Evolutionary conservation across 2,888 invertebrate genomes (phyloP), one percentile per base, ranked within the genome.

Genomic region (Ichneumoninae sp.): DNA sequence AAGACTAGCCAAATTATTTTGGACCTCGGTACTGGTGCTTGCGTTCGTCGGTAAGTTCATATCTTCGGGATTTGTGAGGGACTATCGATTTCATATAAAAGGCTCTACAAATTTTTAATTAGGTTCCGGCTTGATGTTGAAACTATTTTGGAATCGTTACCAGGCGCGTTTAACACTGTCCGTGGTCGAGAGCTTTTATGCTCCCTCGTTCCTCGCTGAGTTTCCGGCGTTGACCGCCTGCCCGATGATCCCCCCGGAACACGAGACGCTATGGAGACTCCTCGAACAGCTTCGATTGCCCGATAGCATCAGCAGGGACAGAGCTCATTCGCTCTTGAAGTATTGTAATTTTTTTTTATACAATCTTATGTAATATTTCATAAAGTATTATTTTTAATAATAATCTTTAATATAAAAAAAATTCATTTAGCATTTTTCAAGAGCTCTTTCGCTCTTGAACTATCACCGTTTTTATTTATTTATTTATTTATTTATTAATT

Each of bases 131-230:
- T 4, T 71, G 36, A 77, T 69, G 77, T 4, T 60, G 30, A 57
- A 77, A 60, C 47, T 44, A 68, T 77, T 77, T 69, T 69, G 77
- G 77, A 60, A 47, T 47, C 69, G 77, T 68, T 77, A 77, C 30
- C 57, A 47, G 13, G 47, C 68, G 8, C 69, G 44, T 60, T 69
- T 57, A 4, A 57, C 44, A 19, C 13, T 69, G 26, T 57, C 77
- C 33, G 47, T 33, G 54, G 40, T 77, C n/a, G 68, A 69, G 6
- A 44, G 44, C 57, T 77, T 77, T 22, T 57, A 77, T 13, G 26
- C 36, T 0, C 69, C 77, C 3, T 60, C 69, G 30, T 47, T 77
- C 1, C 33, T 60, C n/a, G 30, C 77, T n/a, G 8, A 4, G 22
- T 77, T 69, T 57, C 69, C 77, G 13, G 77, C 69, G 22, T 69